phyloP scores from a whole-genome alignment of 2,797 vertebrate genomes.

The Cryptoprocta ferox region DNA sequence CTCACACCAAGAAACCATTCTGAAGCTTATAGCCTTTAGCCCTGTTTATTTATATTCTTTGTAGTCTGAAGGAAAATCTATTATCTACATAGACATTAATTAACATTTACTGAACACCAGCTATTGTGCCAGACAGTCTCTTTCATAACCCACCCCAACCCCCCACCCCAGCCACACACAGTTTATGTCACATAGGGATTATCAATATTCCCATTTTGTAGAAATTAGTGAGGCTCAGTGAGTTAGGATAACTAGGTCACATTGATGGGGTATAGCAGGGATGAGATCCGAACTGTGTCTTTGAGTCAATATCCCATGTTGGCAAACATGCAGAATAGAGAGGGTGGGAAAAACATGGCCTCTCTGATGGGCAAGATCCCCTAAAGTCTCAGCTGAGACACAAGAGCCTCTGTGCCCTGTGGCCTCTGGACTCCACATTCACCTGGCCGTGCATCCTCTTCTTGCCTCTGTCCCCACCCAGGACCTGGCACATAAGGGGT shows the following conservation, averaged over 20 bases:
- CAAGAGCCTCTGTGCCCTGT: neutral
- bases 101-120: neutral
- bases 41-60: neutral
- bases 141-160: neutral
- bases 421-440: neutral
- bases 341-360: neutral
- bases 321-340: neutral
- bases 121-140: neutral
- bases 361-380: neutral
- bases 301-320: neutral
- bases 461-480: too few relatives aligned
- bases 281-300: neutral
- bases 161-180: too few relatives aligned
- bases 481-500: fast-evolving
- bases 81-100: neutral
- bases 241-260: neutral
- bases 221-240: neutral
- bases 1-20: neutral
- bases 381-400: neutral
- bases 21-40: too few relatives aligned
- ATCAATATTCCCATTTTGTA: neutral
- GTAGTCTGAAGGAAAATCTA: neutral
- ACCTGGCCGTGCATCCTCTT: neutral
- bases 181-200: neutral
- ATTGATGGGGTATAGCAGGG: too few relatives aligned